These are phyloP conservation scores for Bucco capensis DNA, from an alignment of 2,113 vertebrate species.

Conservation along the genomic window DNA sequence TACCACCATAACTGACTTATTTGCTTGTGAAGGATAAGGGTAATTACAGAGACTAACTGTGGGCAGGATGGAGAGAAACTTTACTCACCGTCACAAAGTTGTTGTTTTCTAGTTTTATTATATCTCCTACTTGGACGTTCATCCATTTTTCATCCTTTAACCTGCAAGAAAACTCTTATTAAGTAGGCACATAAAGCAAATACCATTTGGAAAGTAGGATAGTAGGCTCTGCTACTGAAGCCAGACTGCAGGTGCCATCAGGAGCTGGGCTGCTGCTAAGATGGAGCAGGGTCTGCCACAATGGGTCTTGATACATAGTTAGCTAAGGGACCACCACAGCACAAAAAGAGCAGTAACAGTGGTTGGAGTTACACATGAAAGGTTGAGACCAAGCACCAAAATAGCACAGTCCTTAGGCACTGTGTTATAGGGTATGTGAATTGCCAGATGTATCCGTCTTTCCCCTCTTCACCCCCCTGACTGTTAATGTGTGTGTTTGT, in stretches of 20 bases:
- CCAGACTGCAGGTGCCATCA: not conserved
- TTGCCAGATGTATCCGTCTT: too few species aligned
- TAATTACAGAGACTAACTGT: not conserved
- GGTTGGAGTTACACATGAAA: not conserved
- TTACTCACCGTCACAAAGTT: slow-evolving; percentile 87
- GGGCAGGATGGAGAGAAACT: not conserved
- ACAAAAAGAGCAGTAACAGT: not conserved
- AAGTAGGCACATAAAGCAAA: not conserved
- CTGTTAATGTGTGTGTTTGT: too few species aligned
- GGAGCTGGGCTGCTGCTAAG: not conserved
- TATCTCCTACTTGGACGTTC: slow-evolving; percentile 92
- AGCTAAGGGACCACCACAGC: not conserved
- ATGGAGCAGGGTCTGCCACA: not conserved
- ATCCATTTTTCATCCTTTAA: slow-evolving; percentile 88
- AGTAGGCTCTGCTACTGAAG: not conserved
- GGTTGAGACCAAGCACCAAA: not conserved
- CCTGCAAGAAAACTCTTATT: slow-evolving; percentile 70
- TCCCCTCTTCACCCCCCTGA: too few species aligned
- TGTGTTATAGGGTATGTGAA: too few species aligned
- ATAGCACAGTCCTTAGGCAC: fast-evolving
- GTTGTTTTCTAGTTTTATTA: slow-evolving; percentile 90
- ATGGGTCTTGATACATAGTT: not conserved
- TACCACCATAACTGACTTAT: not conserved
- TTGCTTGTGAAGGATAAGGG: not conserved
- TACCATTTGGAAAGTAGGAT: fast-evolving